Percentiles rank a stretch among this genome's conserved stretches.
phyloP scores from a whole-genome alignment of 2,888 invertebrate genomes.

The Protodeltote pygarga region DNA sequence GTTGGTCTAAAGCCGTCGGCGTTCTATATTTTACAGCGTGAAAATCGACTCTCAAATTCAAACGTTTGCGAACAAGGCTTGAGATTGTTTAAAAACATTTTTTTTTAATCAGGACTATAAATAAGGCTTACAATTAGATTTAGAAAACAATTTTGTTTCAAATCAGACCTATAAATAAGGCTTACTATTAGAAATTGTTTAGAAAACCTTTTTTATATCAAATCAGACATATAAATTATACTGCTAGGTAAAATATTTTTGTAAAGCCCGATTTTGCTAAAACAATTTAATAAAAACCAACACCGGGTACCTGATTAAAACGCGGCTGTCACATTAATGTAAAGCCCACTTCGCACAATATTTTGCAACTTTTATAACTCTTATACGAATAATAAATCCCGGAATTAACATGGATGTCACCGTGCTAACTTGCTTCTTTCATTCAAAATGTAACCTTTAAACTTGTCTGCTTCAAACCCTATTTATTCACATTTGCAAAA shows the following conservation, averaged over 20 bases:
- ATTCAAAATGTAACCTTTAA: slow-evolving; percentile 27
- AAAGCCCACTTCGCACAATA: slow-evolving; percentile 17
- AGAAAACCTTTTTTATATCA: no score
- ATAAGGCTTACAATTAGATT: no score
- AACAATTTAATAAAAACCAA: neutral
- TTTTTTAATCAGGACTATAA: no score
- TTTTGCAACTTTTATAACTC: slow-evolving; percentile 16
- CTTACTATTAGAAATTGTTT: no score
- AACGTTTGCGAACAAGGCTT: slow-evolving; percentile 16
- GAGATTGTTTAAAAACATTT: slow-evolving; percentile 5
- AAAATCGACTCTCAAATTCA: slow-evolving; percentile 9
- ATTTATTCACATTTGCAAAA: slow-evolving; percentile 19
- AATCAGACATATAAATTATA: no score
- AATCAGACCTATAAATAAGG: no score
- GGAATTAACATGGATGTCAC: slow-evolving; percentile 18
- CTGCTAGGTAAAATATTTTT: no score
- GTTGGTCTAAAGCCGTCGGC: slow-evolving; percentile 18
- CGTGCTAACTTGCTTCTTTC: slow-evolving; percentile 21
- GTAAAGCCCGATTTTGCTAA: neutral
- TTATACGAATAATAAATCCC: slow-evolving; percentile 18
- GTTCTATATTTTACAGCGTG: slow-evolving; percentile 12
- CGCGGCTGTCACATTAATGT: slow-evolving; percentile 25
- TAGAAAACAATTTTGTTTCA: no score
- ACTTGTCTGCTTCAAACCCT: slow-evolving; percentile 6
- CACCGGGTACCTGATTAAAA: slow-evolving; percentile 11